Conservation (phyloP, 1,140 invertebrate genomes). For the Leptestheria dahalacensis region DNA sequence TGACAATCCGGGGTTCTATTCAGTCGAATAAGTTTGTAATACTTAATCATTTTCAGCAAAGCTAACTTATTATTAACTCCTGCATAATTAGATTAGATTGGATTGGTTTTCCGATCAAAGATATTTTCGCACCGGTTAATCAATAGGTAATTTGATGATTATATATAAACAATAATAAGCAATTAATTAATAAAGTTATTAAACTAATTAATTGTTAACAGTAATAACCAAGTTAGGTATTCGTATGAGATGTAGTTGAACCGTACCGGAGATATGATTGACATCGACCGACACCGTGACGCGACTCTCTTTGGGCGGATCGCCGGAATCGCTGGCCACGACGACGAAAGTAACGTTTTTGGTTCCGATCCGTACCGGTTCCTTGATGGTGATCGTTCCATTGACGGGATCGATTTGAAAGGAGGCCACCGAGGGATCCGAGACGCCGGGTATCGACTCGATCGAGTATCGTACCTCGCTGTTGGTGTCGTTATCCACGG, state of each 20-base stretch:
- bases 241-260: neutral
- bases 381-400: neutral
- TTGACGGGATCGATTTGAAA: neutral
- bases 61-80: too few species aligned
- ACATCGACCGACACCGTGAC: neutral
- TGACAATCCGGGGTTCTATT: too few species aligned
- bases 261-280: slow-evolving; percentile 1
- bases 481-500: slow-evolving; percentile 8
- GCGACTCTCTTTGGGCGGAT: neutral
- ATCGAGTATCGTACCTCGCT: neutral
- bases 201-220: neutral
- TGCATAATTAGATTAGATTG: too few species aligned
- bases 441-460: neutral
- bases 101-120: too few species aligned
- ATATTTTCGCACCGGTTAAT: too few species aligned
- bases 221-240: too few species aligned
- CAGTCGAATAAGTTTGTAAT: too few species aligned
- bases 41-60: too few species aligned
- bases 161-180: neutral
- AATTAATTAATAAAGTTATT: neutral
- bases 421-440: neutral
- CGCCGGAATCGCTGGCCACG: slow-evolving; percentile 1
- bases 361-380: neutral
- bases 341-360: slow-evolving; percentile 6
- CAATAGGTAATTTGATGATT: too few species aligned